Percentiles rank a stretch among this genome's conserved stretches.
Evolutionary conservation across 1,140 invertebrate genomes (phyloP).

Genomic region (Drosophila obscura): DNA sequence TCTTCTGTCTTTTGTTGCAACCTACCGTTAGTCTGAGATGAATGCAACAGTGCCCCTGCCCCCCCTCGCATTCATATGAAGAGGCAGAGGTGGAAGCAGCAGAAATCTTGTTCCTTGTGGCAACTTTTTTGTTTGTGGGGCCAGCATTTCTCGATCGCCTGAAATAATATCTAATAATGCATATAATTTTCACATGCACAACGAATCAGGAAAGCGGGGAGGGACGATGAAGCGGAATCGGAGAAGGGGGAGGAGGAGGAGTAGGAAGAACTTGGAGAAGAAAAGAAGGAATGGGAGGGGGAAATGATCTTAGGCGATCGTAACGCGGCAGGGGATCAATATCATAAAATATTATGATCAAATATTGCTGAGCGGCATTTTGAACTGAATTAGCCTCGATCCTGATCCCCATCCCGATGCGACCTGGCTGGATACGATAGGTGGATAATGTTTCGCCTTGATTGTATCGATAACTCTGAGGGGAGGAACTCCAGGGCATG

Average conservation of each 20-base stretch:
- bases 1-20: conserved; percentile 55
- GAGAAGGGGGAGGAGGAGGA: not conserved
- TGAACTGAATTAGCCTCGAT: conserved; percentile 44
- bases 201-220: conserved; percentile 38
- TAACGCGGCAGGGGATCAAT: conserved; percentile 54
- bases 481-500: conserved; percentile 9
- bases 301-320: conserved; percentile 13
- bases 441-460: conserved; percentile 51
- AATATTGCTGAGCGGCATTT: conserved; percentile 68
- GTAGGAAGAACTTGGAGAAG: not conserved
- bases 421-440: conserved; percentile 21
- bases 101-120: conserved; percentile 37
- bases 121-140: conserved; percentile 23
- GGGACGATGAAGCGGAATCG: conserved; percentile 1
- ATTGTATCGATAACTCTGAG: conserved; percentile 21
- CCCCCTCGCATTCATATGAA: not conserved
- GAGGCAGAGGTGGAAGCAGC: not conserved
- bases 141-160: conserved; percentile 33
- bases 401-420: not conserved
- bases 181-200: conserved; percentile 78
- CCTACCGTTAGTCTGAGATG: conserved; percentile 47
- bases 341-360: conserved; percentile 77
- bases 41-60: not conserved
- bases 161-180: conserved; percentile 81
- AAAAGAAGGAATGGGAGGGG: conserved; percentile 3